Percentiles rank a stretch among this genome's conserved stretches.
phyloP scores from a whole-genome alignment of 2,888 invertebrate species.

The Sinotaia quadrata region DNA sequence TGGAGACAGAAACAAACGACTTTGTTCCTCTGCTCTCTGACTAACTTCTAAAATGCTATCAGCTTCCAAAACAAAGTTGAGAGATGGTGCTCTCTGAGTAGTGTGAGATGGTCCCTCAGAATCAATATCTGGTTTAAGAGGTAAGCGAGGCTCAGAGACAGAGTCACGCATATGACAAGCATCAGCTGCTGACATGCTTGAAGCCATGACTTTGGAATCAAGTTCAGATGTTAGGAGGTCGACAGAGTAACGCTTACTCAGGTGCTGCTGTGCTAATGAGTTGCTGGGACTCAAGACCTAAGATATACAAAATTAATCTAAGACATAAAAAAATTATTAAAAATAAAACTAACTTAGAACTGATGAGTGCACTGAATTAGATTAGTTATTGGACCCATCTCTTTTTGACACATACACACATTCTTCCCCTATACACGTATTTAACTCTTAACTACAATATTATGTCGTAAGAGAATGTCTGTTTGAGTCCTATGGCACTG shows the following conservation, averaged over 20 bases:
- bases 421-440: too few relatives aligned
- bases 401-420: too few relatives aligned
- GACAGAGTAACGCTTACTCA: constrained; percentile 63
- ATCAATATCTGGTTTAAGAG: constrained; percentile 11
- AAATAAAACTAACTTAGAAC: too few relatives aligned
- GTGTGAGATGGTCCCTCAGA: not conserved
- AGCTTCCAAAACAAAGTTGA: constrained; percentile 19
- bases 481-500: too few relatives aligned
- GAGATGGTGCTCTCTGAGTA: constrained; percentile 15
- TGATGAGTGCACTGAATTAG: too few relatives aligned
- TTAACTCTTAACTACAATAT: too few relatives aligned
- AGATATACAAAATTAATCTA: too few relatives aligned
- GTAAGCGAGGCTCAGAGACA: constrained; percentile 64
- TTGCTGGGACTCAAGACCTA: constrained; percentile 28
- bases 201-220: constrained; percentile 36
- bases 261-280: constrained; percentile 35
- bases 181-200: constrained; percentile 19
- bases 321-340: too few relatives aligned
- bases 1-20: constrained; percentile 15
- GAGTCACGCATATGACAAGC: constrained; percentile 51
- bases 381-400: too few relatives aligned
- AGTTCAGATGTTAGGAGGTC: constrained; percentile 52
- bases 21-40: not conserved
- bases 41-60: not conserved
- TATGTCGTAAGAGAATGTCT: too few relatives aligned